phyloP scores from a whole-genome alignment of 2,888 invertebrate species.

The Ophioninae sp. region DNA sequence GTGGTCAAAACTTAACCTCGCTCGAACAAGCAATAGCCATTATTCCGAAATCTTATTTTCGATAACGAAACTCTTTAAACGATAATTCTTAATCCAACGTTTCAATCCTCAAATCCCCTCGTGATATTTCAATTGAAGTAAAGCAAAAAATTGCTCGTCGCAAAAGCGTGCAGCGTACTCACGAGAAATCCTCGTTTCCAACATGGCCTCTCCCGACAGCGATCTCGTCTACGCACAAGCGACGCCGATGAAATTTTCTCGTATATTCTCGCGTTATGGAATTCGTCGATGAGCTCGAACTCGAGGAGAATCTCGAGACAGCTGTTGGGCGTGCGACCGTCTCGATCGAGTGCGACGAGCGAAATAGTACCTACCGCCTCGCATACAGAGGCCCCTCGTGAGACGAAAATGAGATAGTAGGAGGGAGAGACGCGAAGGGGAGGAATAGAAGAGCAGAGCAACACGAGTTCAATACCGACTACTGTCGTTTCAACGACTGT shows the following conservation, averaged over 20 bases:
- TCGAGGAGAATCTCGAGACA: not conserved
- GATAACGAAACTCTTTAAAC: not conserved
- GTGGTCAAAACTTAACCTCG: not conserved
- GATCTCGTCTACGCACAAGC: not conserved
- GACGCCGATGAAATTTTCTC: not conserved
- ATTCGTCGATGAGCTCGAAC: not conserved
- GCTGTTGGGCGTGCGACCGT: slow-evolving; percentile 21
- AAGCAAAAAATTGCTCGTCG: not conserved
- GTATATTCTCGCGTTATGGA: not conserved
- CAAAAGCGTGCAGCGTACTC: slow-evolving; percentile 37
- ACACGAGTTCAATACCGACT: slow-evolving; percentile 26
- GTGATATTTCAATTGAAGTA: not conserved
- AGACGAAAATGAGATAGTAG: not conserved
- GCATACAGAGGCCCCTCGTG: not conserved
- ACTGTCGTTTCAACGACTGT: not conserved
- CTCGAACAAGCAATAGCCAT: not conserved
- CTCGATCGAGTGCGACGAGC: slow-evolving; percentile 8
- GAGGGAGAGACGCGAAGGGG: not conserved
- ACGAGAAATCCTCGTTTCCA: slow-evolving; percentile 42
- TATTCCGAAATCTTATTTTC: not conserved
- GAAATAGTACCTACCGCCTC: slow-evolving; percentile 1
- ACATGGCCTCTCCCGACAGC: slow-evolving; percentile 37
- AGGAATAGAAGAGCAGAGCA: not conserved
- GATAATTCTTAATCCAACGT: not conserved
- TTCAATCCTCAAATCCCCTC: not conserved